Evolutionary conservation across 2,888 invertebrate species (phyloP).

Genomic region (Ischnus inquisitorius): DNA sequence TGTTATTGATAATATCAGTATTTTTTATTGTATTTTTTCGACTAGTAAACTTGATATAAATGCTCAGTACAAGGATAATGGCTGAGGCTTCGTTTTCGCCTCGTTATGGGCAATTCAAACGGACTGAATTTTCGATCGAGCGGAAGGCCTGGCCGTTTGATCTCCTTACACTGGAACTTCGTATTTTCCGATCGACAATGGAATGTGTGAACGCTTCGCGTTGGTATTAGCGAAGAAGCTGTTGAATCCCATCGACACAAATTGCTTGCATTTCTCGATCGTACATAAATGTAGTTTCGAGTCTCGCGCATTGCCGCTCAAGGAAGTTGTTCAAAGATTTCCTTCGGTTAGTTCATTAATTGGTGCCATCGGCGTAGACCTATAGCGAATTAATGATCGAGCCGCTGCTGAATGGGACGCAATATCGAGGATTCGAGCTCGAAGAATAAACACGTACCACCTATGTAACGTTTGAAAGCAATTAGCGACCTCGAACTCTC

Average conservation of each 20-base stretch:
- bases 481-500: constrained; percentile 38
- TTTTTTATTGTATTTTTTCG: no score
- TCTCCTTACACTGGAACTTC: background rate
- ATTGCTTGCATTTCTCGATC: background rate
- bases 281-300: background rate
- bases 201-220: background rate
- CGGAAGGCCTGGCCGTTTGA: no score
- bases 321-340: background rate
- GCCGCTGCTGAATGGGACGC: background rate
- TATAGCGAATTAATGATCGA: background rate
- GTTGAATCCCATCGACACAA: background rate
- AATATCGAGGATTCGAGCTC: constrained; percentile 11
- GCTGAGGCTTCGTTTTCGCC: no score
- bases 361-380: background rate
- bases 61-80: no score
- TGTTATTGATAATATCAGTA: no score
- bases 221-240: background rate
- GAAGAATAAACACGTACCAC: constrained; percentile 7
- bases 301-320: background rate
- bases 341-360: constrained; percentile 10
- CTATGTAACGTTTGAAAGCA: constrained; percentile 10
- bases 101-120: no score
- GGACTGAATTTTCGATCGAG: no score
- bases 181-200: background rate
- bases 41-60: no score